A percentile compares a stretch with the other conserved stretches of the same genome.
Conservation (phyloP, 2,888 invertebrate species). For the Phania funesta region DNA sequence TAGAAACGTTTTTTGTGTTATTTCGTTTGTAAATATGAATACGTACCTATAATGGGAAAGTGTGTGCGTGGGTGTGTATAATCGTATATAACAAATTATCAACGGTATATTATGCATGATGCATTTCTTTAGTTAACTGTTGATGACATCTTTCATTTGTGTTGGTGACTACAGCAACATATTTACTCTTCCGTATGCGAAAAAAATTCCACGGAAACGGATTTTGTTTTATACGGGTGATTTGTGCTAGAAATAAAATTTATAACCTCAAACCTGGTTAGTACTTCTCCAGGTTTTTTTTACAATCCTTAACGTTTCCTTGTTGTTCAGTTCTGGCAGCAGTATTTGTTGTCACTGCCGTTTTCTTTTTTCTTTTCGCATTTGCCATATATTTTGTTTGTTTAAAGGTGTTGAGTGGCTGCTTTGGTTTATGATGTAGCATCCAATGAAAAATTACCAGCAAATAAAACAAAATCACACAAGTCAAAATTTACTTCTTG, state of each 20-base stretch:
- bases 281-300: not conserved
- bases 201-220: slow-evolving; percentile 60
- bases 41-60: not conserved
- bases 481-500: slow-evolving; percentile 57
- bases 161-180: slow-evolving; percentile 24
- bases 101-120: slow-evolving; percentile 68
- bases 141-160: slow-evolving; percentile 64
- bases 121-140: slow-evolving; percentile 67
- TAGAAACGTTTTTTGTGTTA: slow-evolving; percentile 34
- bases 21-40: not conserved
- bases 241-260: slow-evolving; percentile 66
- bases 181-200: not conserved
- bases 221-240: slow-evolving; percentile 66
- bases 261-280: slow-evolving; percentile 63
- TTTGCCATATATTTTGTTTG: slow-evolving; percentile 35
- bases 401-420: slow-evolving; percentile 58
- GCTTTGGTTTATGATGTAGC: slow-evolving; percentile 61
- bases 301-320: slow-evolving; percentile 43
- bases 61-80: not conserved
- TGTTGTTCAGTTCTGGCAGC: slow-evolving; percentile 50
- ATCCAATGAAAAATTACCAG: slow-evolving; percentile 67
- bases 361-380: slow-evolving; percentile 5
- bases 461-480: slow-evolving; percentile 62
- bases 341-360: slow-evolving; percentile 45
- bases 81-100: slow-evolving; percentile 64